Percentiles rank a stretch among this genome's conserved stretches.
These are phyloP conservation scores for Latrodectus hesperus DNA, from an alignment of 2,888 invertebrate genomes.

Conservation along the genomic window DNA sequence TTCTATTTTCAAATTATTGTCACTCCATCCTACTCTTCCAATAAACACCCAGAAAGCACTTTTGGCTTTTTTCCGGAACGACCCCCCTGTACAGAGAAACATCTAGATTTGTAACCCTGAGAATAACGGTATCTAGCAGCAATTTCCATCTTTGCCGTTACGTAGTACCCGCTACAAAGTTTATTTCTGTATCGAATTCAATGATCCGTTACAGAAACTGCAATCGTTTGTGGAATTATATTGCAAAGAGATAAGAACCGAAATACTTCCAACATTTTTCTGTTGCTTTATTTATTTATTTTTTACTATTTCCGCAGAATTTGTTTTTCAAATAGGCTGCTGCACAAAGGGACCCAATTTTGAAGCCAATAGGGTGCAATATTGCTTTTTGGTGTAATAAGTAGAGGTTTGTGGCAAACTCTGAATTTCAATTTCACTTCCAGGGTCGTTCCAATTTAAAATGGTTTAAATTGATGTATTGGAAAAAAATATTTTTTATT, in stretches of 20 bases:
- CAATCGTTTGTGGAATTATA: slow-evolving; percentile 19
- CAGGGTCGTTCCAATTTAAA: background rate
- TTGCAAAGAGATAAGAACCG: slow-evolving; percentile 25
- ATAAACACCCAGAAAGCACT: background rate
- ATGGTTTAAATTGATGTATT: background rate
- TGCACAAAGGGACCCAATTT: background rate
- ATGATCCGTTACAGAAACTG: slow-evolving; percentile 23
- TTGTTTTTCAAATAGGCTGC: background rate
- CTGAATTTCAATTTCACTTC: background rate
- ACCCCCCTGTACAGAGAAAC: background rate
- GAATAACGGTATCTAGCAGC: background rate
- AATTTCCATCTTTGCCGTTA: background rate
- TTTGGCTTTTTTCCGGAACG: background rate
- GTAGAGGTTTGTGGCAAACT: background rate
- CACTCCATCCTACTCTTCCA: too few species aligned
- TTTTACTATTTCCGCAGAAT: background rate
- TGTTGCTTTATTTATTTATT: background rate
- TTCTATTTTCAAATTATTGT: too few species aligned
- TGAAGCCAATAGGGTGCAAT: background rate
- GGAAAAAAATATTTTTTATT: too few species aligned
- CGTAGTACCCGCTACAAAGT: slow-evolving; percentile 11
- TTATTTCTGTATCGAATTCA: slow-evolving; percentile 30
- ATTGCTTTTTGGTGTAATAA: background rate
- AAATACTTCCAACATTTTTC: background rate
- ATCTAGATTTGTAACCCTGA: background rate